These are phyloP conservation scores for Dendrophyllia cribrosa DNA, from an alignment of 64 coral and sea anemone species.

Conservation along the genomic window DNA sequence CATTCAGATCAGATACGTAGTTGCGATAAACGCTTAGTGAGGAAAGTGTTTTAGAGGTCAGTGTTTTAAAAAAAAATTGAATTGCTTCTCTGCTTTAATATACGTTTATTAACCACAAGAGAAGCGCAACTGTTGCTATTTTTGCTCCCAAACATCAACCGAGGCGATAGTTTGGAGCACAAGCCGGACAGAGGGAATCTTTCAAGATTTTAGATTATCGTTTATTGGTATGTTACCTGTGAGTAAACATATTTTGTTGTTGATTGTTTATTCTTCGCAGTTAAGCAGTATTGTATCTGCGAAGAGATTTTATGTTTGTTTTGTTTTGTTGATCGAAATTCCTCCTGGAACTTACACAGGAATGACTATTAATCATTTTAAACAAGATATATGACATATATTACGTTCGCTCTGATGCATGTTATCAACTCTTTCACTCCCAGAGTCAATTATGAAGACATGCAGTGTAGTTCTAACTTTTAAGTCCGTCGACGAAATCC, in stretches of 20 bases:
- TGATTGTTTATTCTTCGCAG: slow-evolving; percentile 30
- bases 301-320: background rate
- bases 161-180: background rate
- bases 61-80: no score
- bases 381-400: no score
- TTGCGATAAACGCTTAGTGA: background rate
- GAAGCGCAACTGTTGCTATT: no score
- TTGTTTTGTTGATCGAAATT: background rate
- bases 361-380: background rate
- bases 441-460: no score
- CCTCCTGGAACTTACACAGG: background rate
- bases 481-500: no score
- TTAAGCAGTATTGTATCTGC: background rate
- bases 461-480: no score
- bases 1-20: no score
- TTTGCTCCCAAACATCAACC: background rate
- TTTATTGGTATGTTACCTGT: background rate
- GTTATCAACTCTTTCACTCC: no score
- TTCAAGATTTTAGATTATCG: background rate
- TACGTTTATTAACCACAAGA: no score
- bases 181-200: background rate
- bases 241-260: background rate
- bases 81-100: no score
- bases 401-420: no score
- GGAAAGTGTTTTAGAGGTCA: no score